Conservation (phyloP, 2,797 vertebrate genomes). For the Sebastes flavidus region DNA sequence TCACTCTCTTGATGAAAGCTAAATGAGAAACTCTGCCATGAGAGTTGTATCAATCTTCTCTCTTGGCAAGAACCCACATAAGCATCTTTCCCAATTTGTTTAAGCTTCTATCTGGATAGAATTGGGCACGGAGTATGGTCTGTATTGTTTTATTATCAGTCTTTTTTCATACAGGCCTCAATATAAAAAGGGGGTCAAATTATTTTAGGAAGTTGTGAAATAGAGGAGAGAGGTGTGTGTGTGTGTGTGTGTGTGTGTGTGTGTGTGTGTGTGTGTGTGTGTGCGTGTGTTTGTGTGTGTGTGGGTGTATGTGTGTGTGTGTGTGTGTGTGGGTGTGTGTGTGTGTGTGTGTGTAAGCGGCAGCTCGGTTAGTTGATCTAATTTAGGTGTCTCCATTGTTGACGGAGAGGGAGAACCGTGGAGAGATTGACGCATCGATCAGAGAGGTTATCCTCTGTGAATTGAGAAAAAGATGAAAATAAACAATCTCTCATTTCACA, state of each 20-base stretch:
- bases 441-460: slow-evolving; percentile 14
- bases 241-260: not conserved
- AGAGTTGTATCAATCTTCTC: not conserved
- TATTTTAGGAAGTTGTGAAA: not conserved
- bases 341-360: not conserved
- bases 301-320: not conserved
- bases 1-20: not conserved
- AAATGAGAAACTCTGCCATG: not conserved
- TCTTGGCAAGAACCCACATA: not conserved
- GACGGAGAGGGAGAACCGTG: not conserved
- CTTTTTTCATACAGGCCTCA: not conserved
- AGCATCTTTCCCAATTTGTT: not conserved
- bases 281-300: no score
- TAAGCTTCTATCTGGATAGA: not conserved
- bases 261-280: not conserved
- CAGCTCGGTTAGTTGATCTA: slow-evolving; percentile 9
- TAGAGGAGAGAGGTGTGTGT: no score
- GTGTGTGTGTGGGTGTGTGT: not conserved
- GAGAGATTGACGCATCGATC: slow-evolving; percentile 9
- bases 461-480: not conserved
- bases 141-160: not conserved
- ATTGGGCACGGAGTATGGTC: not conserved
- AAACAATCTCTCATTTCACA: not conserved
- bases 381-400: slow-evolving; percentile 9
- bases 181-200: slow-evolving; percentile 11